Percentiles rank a stretch among this genome's conserved stretches.
Conservation (phyloP, 2,888 invertebrate genomes). For the Argynnis bischoffii region DNA sequence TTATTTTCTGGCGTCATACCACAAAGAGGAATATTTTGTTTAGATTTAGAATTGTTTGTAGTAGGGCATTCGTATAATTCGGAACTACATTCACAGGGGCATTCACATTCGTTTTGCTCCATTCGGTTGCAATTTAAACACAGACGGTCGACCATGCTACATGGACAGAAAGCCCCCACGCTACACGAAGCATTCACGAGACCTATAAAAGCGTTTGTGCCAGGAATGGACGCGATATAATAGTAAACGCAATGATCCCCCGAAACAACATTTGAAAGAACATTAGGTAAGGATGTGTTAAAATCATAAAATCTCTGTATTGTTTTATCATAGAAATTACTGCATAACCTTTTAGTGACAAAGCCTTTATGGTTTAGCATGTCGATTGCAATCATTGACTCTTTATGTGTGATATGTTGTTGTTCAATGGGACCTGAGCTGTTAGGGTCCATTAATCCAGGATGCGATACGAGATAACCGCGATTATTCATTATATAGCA, state of each 20-base stretch:
- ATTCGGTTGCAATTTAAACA: constrained; percentile 96
- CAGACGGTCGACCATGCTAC: constrained; percentile 92
- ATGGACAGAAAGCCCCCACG: constrained; percentile 93
- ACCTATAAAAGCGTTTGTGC: constrained; percentile 94
- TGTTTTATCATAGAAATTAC: constrained; percentile 92
- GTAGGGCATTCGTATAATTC: constrained; percentile 68
- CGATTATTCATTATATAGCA: constrained; percentile 95
- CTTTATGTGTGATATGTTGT: constrained; percentile 94
- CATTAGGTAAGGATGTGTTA: constrained; percentile 89
- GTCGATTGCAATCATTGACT: constrained; percentile 94
- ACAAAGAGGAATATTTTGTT: constrained; percentile 68
- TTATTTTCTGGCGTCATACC: constrained; percentile 75
- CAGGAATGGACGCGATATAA: constrained; percentile 89
- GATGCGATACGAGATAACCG: constrained; percentile 94
- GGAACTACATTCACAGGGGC: constrained; percentile 94
- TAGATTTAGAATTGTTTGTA: constrained; percentile 57
- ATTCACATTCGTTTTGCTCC: constrained; percentile 97
- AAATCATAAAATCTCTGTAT: constrained; percentile 92
- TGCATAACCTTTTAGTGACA: constrained; percentile 92
- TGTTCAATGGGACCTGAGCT: constrained; percentile 88
- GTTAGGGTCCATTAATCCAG: constrained; percentile 87
- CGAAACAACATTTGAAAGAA: constrained; percentile 91
- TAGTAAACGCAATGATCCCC: constrained; percentile 95
- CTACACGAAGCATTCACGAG: constrained; percentile 94
- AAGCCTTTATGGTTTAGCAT: constrained; percentile 92